Conservation (phyloP, 2,113 vertebrate genomes). For the Calyptomena viridis region DNA sequence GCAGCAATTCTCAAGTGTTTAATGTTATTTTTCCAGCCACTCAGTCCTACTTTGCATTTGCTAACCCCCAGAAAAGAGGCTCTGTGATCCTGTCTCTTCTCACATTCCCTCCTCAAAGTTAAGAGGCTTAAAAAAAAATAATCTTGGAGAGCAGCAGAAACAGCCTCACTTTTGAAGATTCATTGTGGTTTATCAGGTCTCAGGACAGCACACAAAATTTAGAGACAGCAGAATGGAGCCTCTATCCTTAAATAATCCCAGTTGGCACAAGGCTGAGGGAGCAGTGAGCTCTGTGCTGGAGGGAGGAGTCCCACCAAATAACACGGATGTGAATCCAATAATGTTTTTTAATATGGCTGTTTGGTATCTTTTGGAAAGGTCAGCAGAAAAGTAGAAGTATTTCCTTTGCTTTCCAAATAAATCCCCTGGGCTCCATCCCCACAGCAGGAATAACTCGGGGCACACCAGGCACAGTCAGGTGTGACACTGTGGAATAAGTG, state of each 20-base stretch:
- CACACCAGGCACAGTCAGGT: background rate
- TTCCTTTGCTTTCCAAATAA: background rate
- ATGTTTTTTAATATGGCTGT: background rate
- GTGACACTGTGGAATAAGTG: background rate
- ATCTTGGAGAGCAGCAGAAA: background rate
- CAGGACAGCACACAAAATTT: background rate
- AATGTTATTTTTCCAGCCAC: background rate
- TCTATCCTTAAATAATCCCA: background rate
- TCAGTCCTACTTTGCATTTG: background rate
- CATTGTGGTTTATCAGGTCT: background rate
- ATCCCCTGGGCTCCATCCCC: background rate
- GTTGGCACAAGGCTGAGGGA: fast-evolving
- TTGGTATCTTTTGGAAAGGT: background rate
- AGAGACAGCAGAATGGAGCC: fast-evolving
- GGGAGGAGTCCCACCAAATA: background rate
- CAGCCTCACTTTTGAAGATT: background rate
- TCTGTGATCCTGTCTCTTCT: background rate
- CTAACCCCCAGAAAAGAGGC: background rate
- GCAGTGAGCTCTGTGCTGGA: background rate
- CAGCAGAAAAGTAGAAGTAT: background rate
- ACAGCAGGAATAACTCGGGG: background rate
- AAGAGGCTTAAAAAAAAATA: background rate
- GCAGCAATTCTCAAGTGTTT: background rate
- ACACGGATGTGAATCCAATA: fast-evolving
- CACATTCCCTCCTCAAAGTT: background rate